A percentile compares a stretch with the other conserved stretches of the same genome.
Conservation (phyloP, 2,113 vertebrate species). For the Proteles cristata region DNA sequence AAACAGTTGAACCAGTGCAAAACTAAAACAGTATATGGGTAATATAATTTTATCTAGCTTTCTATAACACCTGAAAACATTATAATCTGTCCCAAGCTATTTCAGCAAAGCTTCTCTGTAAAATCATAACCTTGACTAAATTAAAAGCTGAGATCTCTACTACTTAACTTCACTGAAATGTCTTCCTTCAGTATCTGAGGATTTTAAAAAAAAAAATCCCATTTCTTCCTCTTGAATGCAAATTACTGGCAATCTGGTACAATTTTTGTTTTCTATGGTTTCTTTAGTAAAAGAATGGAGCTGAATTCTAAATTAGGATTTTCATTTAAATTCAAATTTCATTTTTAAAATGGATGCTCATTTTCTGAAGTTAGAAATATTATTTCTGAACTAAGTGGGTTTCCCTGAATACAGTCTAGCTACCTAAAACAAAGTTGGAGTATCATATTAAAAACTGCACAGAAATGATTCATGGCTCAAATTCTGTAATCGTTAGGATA, state of each 20-base stretch:
- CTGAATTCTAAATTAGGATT: conserved; percentile 29
- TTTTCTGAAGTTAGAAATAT: conserved; percentile 45
- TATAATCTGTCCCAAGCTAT: not conserved
- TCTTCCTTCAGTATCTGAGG: conserved; percentile 32
- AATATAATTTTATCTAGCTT: conserved; percentile 23
- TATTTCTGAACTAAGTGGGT: not conserved
- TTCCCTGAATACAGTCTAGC: conserved; percentile 7
- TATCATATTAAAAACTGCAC: conserved; percentile 30
- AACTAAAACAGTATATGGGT: not conserved
- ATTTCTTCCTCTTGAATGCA: conserved; percentile 26
- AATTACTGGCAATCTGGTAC: conserved; percentile 52
- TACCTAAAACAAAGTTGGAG: conserved; percentile 26
- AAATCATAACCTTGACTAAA: conserved; percentile 65
- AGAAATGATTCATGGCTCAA: conserved; percentile 25
- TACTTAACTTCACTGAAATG: not conserved
- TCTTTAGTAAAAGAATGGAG: conserved; percentile 48
- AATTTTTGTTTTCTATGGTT: conserved; percentile 26
- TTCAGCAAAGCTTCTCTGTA: conserved; percentile 13
- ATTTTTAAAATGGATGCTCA: conserved; percentile 56
- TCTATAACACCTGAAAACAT: conserved; percentile 43
- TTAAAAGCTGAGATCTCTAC: conserved; percentile 38
- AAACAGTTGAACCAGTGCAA: conserved; percentile 17
- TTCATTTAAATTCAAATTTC: conserved; percentile 45
- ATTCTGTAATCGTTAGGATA: conserved; percentile 39
- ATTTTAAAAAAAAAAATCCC: not conserved